Percentiles rank a stretch among this genome's conserved stretches.
phyloP scores from a whole-genome alignment of 2,113 vertebrate genomes.

The Larimichthys polyactis region DNA sequence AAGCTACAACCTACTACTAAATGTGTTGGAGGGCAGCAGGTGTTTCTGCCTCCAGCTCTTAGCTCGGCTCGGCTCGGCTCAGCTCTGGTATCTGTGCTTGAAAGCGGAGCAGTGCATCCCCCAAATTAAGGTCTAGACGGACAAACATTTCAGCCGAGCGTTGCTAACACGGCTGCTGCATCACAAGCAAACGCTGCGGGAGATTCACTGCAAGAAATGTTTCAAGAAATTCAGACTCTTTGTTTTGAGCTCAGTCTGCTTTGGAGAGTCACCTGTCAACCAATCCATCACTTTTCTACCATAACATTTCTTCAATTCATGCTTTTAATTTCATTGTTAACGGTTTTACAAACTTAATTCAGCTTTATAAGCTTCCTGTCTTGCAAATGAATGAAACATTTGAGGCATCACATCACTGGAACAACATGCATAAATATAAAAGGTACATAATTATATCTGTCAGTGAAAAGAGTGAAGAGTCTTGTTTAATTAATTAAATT shows the following conservation, averaged over 20 bases:
- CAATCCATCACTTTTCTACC: not conserved
- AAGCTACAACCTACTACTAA: not conserved
- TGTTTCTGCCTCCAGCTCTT: slow-evolving; percentile 1
- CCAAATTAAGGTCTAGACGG: slow-evolving; percentile 45
- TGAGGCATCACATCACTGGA: too few species aligned
- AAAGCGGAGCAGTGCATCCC: not conserved
- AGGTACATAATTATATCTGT: too few species aligned
- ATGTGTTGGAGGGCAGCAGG: slow-evolving; percentile 14
- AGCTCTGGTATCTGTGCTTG: slow-evolving; percentile 14
- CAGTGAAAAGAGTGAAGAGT: too few species aligned
- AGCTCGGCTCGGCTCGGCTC: not conserved
- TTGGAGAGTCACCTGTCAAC: not conserved
- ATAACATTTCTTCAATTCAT: too few species aligned
- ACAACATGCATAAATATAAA: too few species aligned
- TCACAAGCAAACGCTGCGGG: not conserved
- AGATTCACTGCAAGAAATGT: slow-evolving; percentile 45
- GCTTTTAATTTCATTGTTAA: too few species aligned
- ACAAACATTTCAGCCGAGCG: slow-evolving; percentile 43
- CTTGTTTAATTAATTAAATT: too few species aligned
- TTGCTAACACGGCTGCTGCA: slow-evolving; percentile 53
- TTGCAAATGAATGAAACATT: too few species aligned
- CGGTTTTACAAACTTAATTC: too few species aligned
- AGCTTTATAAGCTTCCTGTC: too few species aligned
- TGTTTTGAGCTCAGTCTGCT: not conserved
- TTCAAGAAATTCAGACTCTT: too few species aligned